Percentiles rank a stretch among this genome's conserved stretches.
Conservation (phyloP, 2,113 vertebrate species). For the Rutilus rutilus region DNA sequence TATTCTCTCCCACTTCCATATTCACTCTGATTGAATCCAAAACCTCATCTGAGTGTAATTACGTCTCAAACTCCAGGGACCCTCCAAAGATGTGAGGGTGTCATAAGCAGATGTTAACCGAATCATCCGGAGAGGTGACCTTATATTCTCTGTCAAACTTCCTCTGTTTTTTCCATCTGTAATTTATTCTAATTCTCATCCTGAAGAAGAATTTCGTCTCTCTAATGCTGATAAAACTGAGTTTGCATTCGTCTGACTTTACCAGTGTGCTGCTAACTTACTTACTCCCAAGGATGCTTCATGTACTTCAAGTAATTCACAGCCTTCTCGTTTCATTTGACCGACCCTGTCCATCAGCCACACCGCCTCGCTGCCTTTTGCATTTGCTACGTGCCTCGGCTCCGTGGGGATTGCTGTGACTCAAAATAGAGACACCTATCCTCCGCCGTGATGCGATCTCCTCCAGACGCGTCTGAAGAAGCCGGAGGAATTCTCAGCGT, state of each 20-base stretch:
- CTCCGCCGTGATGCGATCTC: background rate
- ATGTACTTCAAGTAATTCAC: conserved; percentile 8
- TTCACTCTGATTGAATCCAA: conserved; percentile 35
- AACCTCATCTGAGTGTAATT: conserved; percentile 28
- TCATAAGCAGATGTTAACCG: conserved; percentile 25
- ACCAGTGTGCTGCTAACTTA: conserved; percentile 10
- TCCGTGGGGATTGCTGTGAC: conserved; percentile 18
- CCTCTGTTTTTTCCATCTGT: background rate
- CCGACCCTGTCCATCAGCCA: conserved; percentile 13
- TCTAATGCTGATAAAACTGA: background rate
- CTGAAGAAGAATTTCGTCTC: background rate
- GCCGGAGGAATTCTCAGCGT: conserved; percentile 22
- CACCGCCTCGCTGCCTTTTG: conserved; percentile 15
- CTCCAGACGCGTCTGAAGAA: conserved; percentile 36
- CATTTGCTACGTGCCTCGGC: conserved; percentile 26
- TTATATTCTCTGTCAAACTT: conserved; percentile 38
- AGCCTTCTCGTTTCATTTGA: conserved; percentile 13
- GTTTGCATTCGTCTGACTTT: conserved; percentile 8
- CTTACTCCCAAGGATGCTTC: background rate
- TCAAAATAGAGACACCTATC: conserved; percentile 44
- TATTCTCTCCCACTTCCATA: background rate
- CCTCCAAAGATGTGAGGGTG: conserved; percentile 32
- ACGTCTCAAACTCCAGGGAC: background rate
- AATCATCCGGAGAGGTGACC: conserved; percentile 41
- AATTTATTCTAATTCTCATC: conserved; percentile 8